Base-by-base conservation (phyloP, 2,888 invertebrate species). In the Dicyrtomina minuta region DNA sequence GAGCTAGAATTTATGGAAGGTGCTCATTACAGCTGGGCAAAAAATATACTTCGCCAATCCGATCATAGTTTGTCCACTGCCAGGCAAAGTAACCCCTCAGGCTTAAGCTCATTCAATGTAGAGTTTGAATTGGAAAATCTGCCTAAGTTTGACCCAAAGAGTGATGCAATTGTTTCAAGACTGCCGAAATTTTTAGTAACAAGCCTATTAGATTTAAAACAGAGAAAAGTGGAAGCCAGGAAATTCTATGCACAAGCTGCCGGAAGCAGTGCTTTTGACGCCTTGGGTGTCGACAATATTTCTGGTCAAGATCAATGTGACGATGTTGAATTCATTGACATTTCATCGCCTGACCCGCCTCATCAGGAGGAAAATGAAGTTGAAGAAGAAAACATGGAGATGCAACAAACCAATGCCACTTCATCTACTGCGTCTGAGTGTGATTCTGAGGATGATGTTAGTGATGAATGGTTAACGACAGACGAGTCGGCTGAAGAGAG, bases 111-210 rank as follows among this genome's bases (percentile, higher is more conserved):
- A 33, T 33, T 33, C 33, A 3, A 33, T 33, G 33, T 3, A 33
- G 53, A 53, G 4, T 22, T 53, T 20, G 24, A 22, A 24, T 13
- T 53, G 22, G 22, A 22, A 13, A 22, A 24, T 3, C 20, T 33
- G 17, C 33, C 33, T 17, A 49, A 62, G 51, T 62, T 62, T 49
- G 62, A 62, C 51, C 20, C 26, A 33, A 17, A 49, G 12, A 62
- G 27, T 51, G n/a, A 46, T 15, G 33, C 46, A 22, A 51, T 62
- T 20, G 22, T 15, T 15, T 24, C 6, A 24, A 53, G 24, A 24
- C 24, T 24, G 53, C 53, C 22, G 5, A 20, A 24, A 12, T 2
- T 20, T 2, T 22, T 61, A n/a, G 60, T 61, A 5, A 17, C 22
- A 10, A 27, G n/a, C 12, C n/a, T 56, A 3, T 8, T 26, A 6